phyloP scores from a whole-genome alignment of 2,888 invertebrate genomes.

The Philereme transversata region DNA sequence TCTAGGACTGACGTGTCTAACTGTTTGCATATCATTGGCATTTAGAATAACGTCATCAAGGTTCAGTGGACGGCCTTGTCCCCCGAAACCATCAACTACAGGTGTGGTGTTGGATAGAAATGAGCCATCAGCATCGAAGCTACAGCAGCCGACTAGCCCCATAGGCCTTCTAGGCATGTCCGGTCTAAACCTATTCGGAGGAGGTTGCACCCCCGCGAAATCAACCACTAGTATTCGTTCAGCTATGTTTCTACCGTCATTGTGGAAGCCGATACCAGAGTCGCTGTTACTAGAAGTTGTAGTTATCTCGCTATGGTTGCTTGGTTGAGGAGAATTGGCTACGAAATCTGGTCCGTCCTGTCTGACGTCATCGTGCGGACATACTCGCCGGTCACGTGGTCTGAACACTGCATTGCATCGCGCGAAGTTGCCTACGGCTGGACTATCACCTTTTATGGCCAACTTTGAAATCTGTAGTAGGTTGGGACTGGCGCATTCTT shows the following conservation, averaged over 20 bases:
- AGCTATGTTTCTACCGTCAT: constrained; percentile 93
- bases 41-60: constrained; percentile 72
- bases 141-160: constrained; percentile 71
- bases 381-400: constrained; percentile 64
- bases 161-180: constrained; percentile 69
- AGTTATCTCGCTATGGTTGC: constrained; percentile 91
- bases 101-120: constrained; percentile 79
- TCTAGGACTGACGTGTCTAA: constrained; percentile 59
- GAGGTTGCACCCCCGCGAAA: constrained; percentile 81
- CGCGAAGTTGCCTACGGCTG: constrained; percentile 69
- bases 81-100: constrained; percentile 78
- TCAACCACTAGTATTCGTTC: constrained; percentile 92
- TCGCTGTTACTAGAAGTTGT: constrained; percentile 96
- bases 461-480: constrained; percentile 74
- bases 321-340: constrained; percentile 93
- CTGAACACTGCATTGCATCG: constrained; percentile 67
- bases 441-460: constrained; percentile 74
- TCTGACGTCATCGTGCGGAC: constrained; percentile 63
- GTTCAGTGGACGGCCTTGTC: constrained; percentile 75
- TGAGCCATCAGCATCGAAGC: constrained; percentile 74
- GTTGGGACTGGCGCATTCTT: constrained; percentile 69
- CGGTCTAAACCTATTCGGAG: constrained; percentile 61
- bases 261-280: constrained; percentile 97
- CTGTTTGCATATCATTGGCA: constrained; percentile 64
- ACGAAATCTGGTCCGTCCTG: constrained; percentile 79